Base-by-base conservation (phyloP, 2,888 invertebrate genomes). In the Eupeodes luniger region DNA sequence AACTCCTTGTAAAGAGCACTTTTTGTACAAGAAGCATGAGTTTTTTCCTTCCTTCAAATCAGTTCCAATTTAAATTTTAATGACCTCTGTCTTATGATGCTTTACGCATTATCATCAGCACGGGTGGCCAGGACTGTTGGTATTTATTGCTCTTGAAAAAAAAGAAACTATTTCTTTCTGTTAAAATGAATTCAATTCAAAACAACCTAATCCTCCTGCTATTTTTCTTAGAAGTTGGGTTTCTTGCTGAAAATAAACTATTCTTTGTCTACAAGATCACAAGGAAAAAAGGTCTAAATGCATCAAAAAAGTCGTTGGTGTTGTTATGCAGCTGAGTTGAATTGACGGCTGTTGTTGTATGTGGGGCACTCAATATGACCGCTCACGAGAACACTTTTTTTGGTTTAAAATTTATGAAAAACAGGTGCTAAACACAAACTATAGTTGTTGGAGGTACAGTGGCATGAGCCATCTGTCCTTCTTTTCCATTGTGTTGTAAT, bases 381-480 rank as follows among this genome's bases (percentile, higher is more conserved):
- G 62, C 78, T 69, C 72, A 57, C 67, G 40, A 57, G 78, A 76
- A 77, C 5, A 44, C 1, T 27, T 53, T 27, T 49, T 67, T 36
- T 27, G 55, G 10, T 59, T 59, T 67, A n/a, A 70, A 78, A 88
- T 85, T 88, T 88, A 88, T 85, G 84, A 75, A 81, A 74, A 85
- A 88, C 88, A 88, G 88, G 88, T 88, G 88, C 75, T 70, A 62
- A 78, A 78, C 59, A 81, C 61, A 78, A 72, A 69, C 66, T 51
- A 64, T 59, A 66, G 66, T 69, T 88, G 36, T 2, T 10, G 47
- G 57, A 44, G 40, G 34, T 16, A 36, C 6, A 36, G 34, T 62
- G 88, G 69, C 78, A 81, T 78, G 70, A 78, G 85, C 88, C 88
- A 88, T 88, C 88, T 88, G 88, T 81, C 85, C 67, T n/a, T 76